Base-by-base conservation (phyloP, 64 coral and sea anemone species). In the Stylophora pistillata region DNA sequence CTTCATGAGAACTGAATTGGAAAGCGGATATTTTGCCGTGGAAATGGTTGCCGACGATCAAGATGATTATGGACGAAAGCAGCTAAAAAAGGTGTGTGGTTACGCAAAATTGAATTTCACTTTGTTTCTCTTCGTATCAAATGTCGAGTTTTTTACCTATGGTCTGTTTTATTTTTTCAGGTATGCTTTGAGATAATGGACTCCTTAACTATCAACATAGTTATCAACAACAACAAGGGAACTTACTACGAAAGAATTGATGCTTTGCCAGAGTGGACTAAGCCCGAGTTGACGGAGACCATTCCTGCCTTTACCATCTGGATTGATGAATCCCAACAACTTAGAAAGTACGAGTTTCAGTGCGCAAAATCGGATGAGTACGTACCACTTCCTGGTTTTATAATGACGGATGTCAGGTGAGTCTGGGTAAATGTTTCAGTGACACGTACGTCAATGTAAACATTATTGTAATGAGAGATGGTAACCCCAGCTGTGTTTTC, bases 331-430 rank as follows among this genome's bases (percentile, higher is more conserved):
- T 20, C 58, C 16, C 78, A 71, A 5, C 3, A 56, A 13, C 63
- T 96, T 27, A 92, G 89, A 20, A 96, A 90, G 66, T 96, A 96
- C 23, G 95, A 96, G 76, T 96, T 96, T 33, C 91, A 87, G 17
- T 89, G 90, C 33, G 82, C 87, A 32, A 89, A 65, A 34, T 93
- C 95, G 30, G 81, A 90, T 18, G 78, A 96, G 79, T 96, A 96
- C 73, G 87, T 90, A 26, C 91, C 95, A 2, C 57, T 71, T 9
- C 81, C 64, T 33, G 91, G 91, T 18, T 93, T 90, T 33, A 70
- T 70, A 15, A 23, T 96, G 66, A 71, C 34, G 16, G 58, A 93
- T 31, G 88, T 90, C 27, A 96, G 95, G 95, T 96, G 58, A 89
- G 74, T 31, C 18, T 15, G 2, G 52, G 56, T 10, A 17, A 5